Base-by-base conservation (phyloP, 92 coral and sea anemone species). In the Isaurus tuberculatus region DNA sequence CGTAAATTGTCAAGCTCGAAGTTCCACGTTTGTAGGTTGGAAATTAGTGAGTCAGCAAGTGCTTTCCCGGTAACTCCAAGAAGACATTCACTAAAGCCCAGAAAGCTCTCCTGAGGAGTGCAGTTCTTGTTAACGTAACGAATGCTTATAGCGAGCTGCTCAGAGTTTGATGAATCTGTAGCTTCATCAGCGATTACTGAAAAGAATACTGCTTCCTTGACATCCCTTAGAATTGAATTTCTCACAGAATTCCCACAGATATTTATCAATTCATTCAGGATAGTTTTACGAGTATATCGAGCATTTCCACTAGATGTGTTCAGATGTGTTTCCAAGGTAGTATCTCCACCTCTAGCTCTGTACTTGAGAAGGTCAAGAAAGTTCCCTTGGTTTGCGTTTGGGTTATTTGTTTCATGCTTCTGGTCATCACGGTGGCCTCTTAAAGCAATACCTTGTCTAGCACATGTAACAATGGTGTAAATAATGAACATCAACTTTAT, bases 391-490 rank as follows among this genome's bases (percentile, higher is more conserved):
- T 83, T 83, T 55, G 42, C 26, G 71, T 83, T 40, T 55, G 87
- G 80, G 40, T 83, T 31, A n/a, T 83, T 83, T 53, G 29, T 28
- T 34, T n/a, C 80, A 70, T 48, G 53, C 28, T 20, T 83, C 48
- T 43, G 65, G 87, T 83, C 81, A 72, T 83, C 80, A 31, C 87
- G 87, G 60, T 83, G 87, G 22, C 71, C 87, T 71, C 87, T 6
- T 17, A 83, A 48, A 7, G 81, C 71, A 70, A 55, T 72, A 15
- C 81, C 80, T 72, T 83, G 81, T 34, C 87, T 83, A 22, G 80
- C 81, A 60, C 87, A 83, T 7, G 87, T 83, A 5, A 83, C 11
- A 70, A 83, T 83, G 22, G 80, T 70, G 81, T 71, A 72, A 44
- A 34, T 43, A 71, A 83, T 83, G 80, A 80, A 71, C 70, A 40